Evolutionary conservation across 2,113 vertebrate genomes (phyloP).

Genomic region (Porphyrio hochstetteri): DNA sequence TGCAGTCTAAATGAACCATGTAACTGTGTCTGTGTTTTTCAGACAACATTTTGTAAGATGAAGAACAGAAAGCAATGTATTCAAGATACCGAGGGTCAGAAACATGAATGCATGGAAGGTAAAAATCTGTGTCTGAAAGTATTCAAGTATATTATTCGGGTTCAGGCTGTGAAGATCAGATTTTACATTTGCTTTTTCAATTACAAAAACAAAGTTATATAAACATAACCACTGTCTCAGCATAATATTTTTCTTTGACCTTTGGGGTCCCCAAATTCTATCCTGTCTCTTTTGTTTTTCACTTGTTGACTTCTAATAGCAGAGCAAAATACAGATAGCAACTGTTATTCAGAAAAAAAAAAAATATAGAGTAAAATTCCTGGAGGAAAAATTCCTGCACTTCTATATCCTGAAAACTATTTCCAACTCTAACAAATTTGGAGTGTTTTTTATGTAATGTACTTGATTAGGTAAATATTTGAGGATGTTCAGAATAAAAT

Average conservation of each 20-base stretch:
- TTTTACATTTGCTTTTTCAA: not conserved
- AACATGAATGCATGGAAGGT: conserved; percentile 73
- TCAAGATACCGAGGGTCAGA: conserved; percentile 61
- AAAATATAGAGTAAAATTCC: not conserved
- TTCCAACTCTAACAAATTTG: not conserved
- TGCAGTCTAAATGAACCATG: not conserved
- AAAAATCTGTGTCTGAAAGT: conserved; percentile 5
- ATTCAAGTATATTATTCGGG: not conserved
- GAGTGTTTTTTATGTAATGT: not conserved
- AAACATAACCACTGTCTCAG: not conserved
- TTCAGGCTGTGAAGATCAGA: not conserved
- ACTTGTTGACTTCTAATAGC: not conserved
- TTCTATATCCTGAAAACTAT: not conserved
- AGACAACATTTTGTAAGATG: conserved; percentile 63
- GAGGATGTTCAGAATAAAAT: not conserved
- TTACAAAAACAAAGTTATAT: not conserved
- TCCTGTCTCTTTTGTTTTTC: not conserved
- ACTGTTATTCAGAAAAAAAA: not conserved
- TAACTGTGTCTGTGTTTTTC: not conserved
- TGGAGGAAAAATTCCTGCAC: not conserved
- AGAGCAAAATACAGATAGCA: not conserved
- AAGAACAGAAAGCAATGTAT: conserved; percentile 70
- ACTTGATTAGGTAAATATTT: not conserved
- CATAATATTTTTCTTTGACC: not conserved
- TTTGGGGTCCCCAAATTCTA: not conserved